A percentile compares a stretch with the other conserved stretches of the same genome.
These are phyloP conservation scores for Etheostoma cragini DNA, from an alignment of 2,113 vertebrate genomes.

Conservation along the genomic window DNA sequence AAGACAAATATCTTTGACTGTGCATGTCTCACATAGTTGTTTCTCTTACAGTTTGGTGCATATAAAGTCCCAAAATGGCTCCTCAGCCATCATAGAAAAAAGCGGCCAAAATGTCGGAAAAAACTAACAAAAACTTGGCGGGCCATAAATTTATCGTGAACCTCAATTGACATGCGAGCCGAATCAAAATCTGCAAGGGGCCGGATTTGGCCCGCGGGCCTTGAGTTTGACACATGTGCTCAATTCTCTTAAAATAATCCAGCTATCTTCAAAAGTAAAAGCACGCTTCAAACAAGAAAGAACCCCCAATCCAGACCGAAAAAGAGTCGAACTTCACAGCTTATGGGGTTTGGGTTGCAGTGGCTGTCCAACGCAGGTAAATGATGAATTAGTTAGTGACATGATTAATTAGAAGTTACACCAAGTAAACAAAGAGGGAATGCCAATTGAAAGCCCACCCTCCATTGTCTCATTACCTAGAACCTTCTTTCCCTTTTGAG, in stretches of 20 bases:
- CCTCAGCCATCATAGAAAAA: too few species aligned
- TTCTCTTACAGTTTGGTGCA: too few species aligned
- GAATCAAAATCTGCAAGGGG: too few species aligned
- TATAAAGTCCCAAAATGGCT: too few species aligned
- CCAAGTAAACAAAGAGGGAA: slow-evolving; percentile 23
- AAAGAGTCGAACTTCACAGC: not conserved
- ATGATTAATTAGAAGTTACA: slow-evolving; percentile 43
- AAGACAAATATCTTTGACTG: too few species aligned
- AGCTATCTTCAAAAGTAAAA: not conserved
- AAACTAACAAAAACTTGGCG: too few species aligned
- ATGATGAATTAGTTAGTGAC: slow-evolving; percentile 27
- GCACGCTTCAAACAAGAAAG: not conserved
- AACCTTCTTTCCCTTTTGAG: not conserved
- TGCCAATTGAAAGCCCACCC: not conserved
- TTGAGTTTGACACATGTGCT: not conserved
- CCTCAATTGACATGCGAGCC: too few species aligned
- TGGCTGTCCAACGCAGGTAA: not conserved
- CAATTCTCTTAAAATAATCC: not conserved
- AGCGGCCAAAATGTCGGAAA: too few species aligned
- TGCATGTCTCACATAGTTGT: too few species aligned
- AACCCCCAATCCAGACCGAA: not conserved
- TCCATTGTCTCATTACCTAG: not conserved
- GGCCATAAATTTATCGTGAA: too few species aligned
- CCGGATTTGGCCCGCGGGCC: too few species aligned
- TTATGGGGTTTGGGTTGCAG: not conserved